Conservation (phyloP, 2,888 invertebrate genomes). For the Lomographa bimaculata region DNA sequence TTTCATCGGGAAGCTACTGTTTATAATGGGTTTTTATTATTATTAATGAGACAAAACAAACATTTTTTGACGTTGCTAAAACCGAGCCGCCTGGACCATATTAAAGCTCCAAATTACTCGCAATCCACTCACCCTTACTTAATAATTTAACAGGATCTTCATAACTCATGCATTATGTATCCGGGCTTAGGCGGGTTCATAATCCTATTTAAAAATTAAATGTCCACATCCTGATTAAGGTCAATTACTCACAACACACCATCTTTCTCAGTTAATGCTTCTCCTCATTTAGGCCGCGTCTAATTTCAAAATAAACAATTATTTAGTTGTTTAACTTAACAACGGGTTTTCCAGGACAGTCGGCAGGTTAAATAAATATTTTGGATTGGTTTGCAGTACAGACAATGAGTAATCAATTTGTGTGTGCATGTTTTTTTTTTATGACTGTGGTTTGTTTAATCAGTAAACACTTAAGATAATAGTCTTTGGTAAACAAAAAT, state of each 20-base stretch:
- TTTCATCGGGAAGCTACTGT: too few relatives aligned
- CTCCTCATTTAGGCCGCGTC: slow-evolving; percentile 16
- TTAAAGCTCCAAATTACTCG: too few relatives aligned
- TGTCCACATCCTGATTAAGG: slow-evolving; percentile 35
- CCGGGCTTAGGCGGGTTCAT: slow-evolving; percentile 14
- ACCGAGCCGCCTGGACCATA: too few relatives aligned
- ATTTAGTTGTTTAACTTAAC: neutral
- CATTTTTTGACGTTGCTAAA: too few relatives aligned
- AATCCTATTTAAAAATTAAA: slow-evolving; percentile 27
- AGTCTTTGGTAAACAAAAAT: too few relatives aligned
- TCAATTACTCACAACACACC: too few relatives aligned
- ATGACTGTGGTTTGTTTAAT: too few relatives aligned
- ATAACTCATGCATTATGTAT: slow-evolving; percentile 17
- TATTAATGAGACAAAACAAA: too few relatives aligned
- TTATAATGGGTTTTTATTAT: too few relatives aligned
- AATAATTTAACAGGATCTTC: slow-evolving; percentile 16
- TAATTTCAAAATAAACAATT: slow-evolving; percentile 17
- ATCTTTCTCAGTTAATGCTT: slow-evolving; percentile 19
- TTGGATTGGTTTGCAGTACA: neutral
- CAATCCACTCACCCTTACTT: neutral
- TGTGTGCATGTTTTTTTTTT: too few relatives aligned
- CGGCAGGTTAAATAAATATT: slow-evolving; percentile 6
- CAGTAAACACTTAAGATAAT: slow-evolving; percentile 1
- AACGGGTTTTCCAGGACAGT: slow-evolving; percentile 4
- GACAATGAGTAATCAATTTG: too few relatives aligned